Conservation (phyloP, 2,113 vertebrate genomes). For the Pardalotus punctatus region DNA sequence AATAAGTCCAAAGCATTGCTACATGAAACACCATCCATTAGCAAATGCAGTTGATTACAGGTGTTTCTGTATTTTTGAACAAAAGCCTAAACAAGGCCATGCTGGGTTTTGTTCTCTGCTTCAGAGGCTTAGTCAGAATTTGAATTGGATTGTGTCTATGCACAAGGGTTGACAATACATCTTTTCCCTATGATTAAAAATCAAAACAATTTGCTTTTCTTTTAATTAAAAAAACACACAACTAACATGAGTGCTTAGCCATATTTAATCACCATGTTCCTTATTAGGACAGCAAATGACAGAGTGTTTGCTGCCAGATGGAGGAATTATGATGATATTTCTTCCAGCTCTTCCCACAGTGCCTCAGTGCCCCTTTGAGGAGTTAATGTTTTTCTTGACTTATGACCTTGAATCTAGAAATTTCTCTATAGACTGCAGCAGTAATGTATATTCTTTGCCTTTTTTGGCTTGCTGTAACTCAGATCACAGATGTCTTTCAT, state of each 20-base stretch:
- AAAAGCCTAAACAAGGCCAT: neutral
- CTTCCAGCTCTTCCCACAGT: neutral
- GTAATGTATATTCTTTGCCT: neutral
- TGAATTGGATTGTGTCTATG: neutral
- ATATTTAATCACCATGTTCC: neutral
- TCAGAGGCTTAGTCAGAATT: conserved; percentile 14
- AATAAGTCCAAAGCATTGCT: neutral
- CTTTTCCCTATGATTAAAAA: neutral
- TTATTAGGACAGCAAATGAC: conserved; percentile 11
- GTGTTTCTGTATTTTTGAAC: neutral
- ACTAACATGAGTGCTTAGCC: neutral
- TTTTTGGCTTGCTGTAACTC: neutral
- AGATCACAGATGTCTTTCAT: neutral
- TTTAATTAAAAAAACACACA: conserved; percentile 44
- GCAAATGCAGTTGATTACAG: neutral
- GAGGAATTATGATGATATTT: neutral
- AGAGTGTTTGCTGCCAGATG: neutral
- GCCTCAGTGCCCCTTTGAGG: neutral
- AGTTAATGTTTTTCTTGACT: neutral
- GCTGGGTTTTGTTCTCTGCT: conserved; percentile 25
- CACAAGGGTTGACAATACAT: neutral
- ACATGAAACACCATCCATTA: neutral
- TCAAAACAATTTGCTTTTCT: neutral
- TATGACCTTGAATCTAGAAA: neutral
- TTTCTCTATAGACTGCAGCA: neutral